These are phyloP conservation scores for Liasis olivaceus DNA, from an alignment of 2,797 vertebrate species.

Conservation along the genomic window DNA sequence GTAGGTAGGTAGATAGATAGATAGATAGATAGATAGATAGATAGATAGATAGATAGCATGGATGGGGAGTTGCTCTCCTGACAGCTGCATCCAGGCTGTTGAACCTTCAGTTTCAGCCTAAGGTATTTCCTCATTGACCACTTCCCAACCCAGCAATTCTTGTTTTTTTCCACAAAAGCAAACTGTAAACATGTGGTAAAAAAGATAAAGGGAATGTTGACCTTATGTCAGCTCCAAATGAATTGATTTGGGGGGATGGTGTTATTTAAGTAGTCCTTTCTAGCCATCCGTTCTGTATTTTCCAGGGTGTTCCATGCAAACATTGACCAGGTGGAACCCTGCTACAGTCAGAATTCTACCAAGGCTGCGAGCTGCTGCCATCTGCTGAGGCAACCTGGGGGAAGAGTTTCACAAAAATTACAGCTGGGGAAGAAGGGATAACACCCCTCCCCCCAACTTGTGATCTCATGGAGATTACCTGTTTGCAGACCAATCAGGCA, in stretches of 20 bases:
- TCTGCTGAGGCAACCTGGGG: not conserved
- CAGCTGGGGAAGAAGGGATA: too few relatives aligned
- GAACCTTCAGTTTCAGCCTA: not conserved
- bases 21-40: not conserved
- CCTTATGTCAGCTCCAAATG: not conserved
- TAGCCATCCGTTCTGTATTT: not conserved
- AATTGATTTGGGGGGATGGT: not conserved
- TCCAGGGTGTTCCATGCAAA: not conserved
- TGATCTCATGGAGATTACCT: not conserved
- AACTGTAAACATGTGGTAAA: not conserved
- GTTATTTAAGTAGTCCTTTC: not conserved
- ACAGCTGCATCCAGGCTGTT: too few relatives aligned
- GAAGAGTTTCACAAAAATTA: not conserved
- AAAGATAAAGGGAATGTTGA: not conserved
- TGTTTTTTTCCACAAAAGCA: not conserved
- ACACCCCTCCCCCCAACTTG: not conserved
- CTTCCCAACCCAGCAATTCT: not conserved
- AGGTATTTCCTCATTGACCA: not conserved
- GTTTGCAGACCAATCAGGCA: not conserved
- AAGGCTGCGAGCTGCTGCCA: not conserved
- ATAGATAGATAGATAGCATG: not conserved
- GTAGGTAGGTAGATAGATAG: too few relatives aligned
- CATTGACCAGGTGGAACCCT: not conserved
- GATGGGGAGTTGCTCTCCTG: not conserved
- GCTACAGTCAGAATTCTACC: not conserved